Evolutionary conservation across 2,888 invertebrate species (phyloP), one percentile per base, ranked within the genome.

Genomic region (Latrodectus hesperus): DNA sequence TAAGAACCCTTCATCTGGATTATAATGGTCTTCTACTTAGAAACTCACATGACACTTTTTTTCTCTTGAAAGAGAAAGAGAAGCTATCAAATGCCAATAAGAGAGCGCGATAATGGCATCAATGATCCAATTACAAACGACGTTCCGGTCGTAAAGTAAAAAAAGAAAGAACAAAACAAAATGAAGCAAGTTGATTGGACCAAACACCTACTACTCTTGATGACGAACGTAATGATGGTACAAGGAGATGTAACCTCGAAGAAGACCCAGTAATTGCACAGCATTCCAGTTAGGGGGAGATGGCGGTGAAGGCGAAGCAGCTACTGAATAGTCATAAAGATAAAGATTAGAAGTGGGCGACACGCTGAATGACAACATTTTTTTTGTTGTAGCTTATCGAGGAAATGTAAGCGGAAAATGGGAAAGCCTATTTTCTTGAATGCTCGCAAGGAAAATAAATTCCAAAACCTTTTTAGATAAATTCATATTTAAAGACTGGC

Each of bases 71-170:
- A 51, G 22, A n/a, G 17, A 17, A 64, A 38, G 38, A 49, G 80
- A 80, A 72, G 80, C 71, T 74, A 81, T 81, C 81, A 67, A 81
- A 67, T 52, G 17, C 74, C 74, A 81, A 74, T 74, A 74, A 81
- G 67, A 74, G 26, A 67, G 68, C 67, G 73, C 70, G 73, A 68
- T 81, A 81, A 81, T 81, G 74, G 74, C 55, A 26, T 51, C 67
- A 81, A 81, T 70, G 81, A 81, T 81, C 81, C 81, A 81, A 74
- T 81, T 81, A 81, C 74, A 74, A 65, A 49, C 74, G 64, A 51
- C 68, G 81, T 65, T 79, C 70, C n/a, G 67, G 51, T 26, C 67
- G 52, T 51, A 55, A 67, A 67, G 60, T 51, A 80, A 74, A 81
- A 74, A 38, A 6, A 38, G 2, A 38, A 38, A 38, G 6, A 6